phyloP scores from a whole-genome alignment of 2,113 vertebrate species.

The Picathartes gymnocephalus region DNA sequence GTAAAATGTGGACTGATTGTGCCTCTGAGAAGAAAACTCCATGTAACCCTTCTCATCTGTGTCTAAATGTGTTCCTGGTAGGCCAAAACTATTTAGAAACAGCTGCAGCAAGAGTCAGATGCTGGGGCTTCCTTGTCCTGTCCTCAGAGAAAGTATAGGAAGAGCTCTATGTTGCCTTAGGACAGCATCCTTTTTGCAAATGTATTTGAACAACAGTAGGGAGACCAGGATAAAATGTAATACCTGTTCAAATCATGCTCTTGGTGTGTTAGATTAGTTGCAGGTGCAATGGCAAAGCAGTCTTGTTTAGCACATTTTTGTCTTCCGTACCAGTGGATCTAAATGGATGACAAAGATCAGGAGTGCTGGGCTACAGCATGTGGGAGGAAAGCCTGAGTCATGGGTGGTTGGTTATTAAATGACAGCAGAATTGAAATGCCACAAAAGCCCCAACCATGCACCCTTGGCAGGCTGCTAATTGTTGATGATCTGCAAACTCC shows the following conservation, averaged over 20 bases:
- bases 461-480: not conserved
- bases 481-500: not conserved
- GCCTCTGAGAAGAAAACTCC: not conserved
- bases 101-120: not conserved
- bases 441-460: not conserved
- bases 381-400: conserved; percentile 37
- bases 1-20: not conserved
- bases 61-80: not conserved
- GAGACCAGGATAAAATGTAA: not conserved
- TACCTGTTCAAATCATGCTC: not conserved
- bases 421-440: not conserved
- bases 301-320: not conserved
- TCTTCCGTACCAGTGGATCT: not conserved
- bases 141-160: not conserved
- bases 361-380: not conserved
- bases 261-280: not conserved
- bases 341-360: not conserved
- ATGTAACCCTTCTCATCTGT: not conserved
- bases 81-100: not conserved
- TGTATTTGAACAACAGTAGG: not conserved
- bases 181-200: not conserved
- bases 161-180: not conserved
- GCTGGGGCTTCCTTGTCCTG: not conserved
- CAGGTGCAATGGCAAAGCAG: not conserved
- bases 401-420: not conserved